Evolutionary conservation across 2,797 vertebrate species (phyloP), one percentile per base, ranked within the genome.

Genomic region (Dendrocincla tyrannina): DNA sequence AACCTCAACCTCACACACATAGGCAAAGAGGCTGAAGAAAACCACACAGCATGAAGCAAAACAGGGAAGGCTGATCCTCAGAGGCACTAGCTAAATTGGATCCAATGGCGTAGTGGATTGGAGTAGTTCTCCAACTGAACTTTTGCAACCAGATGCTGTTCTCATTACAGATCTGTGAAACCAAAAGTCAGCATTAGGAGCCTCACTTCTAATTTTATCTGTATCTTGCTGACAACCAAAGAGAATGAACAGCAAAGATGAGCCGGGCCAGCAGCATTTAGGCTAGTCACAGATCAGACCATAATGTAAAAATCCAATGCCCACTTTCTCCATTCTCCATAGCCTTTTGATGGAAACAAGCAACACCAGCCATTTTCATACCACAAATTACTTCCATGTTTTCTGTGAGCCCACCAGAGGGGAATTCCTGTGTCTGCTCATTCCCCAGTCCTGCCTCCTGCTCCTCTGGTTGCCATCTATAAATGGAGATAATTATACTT

Each of bases 321-420:
- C 49, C 8, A 4, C 66, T 73, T 58, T 79, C 53, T 76, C n/a
- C 24, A 24, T 83, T 85, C 82, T 72, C 44, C 17, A 17, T 9
- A 33, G 81, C 8, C 20, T 70, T 87, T 80, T 41, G 81, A 73
- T 88, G 46, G 84, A 89, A 95, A 92, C 35, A 88, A 82, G 85
- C 33, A 87, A 42, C 33, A 85, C 33, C 84, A 80, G 46, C 46
- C 68, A 74, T 92, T 88, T 88, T 64, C 72, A 72, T 72, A 77
- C 89, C 96, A 91, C 93, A 94, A 95, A 95, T 95, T 94, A 91
- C 37, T 96, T 91, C 93, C 93, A 91, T 39, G 70, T 79, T 91
- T 93, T 92, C 78, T 73, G 19, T 44, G 44, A 92, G 47, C 75
- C 81, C 60, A 96, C 72, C 75, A 92, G 68, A 91, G 72, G 86